Conservation (phyloP, 2,888 invertebrate genomes). For the Hermodice carunculata region DNA sequence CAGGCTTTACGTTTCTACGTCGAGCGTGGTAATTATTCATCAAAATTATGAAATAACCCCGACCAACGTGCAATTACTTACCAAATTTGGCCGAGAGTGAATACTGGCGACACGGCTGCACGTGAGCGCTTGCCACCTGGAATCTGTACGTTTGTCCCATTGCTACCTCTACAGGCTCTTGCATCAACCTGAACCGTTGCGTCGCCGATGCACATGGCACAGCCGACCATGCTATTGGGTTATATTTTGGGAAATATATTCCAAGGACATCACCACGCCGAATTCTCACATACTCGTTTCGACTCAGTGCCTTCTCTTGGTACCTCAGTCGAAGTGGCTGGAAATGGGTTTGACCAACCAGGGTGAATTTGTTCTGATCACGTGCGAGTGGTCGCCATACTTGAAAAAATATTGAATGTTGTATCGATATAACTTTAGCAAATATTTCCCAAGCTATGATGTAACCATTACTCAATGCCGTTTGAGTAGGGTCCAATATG, state of each 20-base stretch:
- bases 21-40: no score
- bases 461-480: constrained; percentile 29
- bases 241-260: constrained; percentile 39
- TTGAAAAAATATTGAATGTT: constrained; percentile 32
- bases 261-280: constrained; percentile 40
- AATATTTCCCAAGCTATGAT: constrained; percentile 41
- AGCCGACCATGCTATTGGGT: constrained; percentile 39
- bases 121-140: constrained; percentile 18
- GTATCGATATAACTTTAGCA: constrained; percentile 39
- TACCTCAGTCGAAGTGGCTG: constrained; percentile 36
- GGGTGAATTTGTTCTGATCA: constrained; percentile 25
- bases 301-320: constrained; percentile 22
- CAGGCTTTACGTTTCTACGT: no score
- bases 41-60: no score
- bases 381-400: constrained; percentile 18
- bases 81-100: constrained; percentile 42
- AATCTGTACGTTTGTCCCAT: constrained; percentile 30
- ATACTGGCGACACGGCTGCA: constrained; percentile 40
- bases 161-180: no score
- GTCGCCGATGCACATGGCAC: constrained; percentile 39
- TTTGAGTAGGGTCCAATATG: constrained; percentile 42
- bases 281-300: constrained; percentile 15
- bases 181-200: constrained; percentile 25
- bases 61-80: no score
- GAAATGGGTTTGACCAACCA: constrained; percentile 41